These are phyloP conservation scores for Amitus sp. DNA, from an alignment of 2,888 invertebrate species.

Conservation along the genomic window DNA sequence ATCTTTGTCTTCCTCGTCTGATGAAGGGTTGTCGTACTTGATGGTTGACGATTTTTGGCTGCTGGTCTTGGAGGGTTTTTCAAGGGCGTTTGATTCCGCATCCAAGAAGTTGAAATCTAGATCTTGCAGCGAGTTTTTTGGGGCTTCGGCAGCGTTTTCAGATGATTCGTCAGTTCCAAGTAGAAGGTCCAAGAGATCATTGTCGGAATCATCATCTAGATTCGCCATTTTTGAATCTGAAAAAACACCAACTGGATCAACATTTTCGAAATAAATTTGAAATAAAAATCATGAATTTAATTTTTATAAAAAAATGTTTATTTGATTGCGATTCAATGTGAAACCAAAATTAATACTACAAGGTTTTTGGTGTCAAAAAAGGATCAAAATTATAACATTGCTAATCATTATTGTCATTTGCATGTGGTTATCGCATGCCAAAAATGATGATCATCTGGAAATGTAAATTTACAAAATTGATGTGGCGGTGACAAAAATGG, in stretches of 20 bases:
- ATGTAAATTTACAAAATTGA: too few relatives aligned
- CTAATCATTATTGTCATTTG: too few relatives aligned
- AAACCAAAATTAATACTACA: too few relatives aligned
- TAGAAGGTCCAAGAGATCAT: conserved; percentile 22
- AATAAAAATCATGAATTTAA: too few relatives aligned
- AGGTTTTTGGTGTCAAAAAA: too few relatives aligned
- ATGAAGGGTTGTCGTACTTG: conserved; percentile 79
- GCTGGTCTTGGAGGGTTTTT: background rate
- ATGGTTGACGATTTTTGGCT: conserved; percentile 7
- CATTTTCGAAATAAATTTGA: too few relatives aligned
- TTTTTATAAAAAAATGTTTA: too few relatives aligned
- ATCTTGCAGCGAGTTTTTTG: conserved; percentile 40
- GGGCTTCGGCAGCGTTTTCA: conserved; percentile 2
- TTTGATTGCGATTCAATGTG: too few relatives aligned
- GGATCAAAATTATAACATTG: too few relatives aligned
- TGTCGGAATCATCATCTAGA: conserved; percentile 23
- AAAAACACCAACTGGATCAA: background rate
- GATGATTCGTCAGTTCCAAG: conserved; percentile 6
- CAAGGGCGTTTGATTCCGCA: conserved; percentile 16
- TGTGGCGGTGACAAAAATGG: too few relatives aligned
- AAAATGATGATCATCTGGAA: too few relatives aligned
- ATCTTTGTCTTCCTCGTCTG: conserved; percentile 83
- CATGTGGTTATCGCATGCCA: too few relatives aligned
- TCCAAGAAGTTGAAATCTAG: conserved; percentile 55
- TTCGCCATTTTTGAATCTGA: conserved; percentile 17